Evolutionary conservation across 2,888 invertebrate species (phyloP).

Genomic region (Cephus pulcher): DNA sequence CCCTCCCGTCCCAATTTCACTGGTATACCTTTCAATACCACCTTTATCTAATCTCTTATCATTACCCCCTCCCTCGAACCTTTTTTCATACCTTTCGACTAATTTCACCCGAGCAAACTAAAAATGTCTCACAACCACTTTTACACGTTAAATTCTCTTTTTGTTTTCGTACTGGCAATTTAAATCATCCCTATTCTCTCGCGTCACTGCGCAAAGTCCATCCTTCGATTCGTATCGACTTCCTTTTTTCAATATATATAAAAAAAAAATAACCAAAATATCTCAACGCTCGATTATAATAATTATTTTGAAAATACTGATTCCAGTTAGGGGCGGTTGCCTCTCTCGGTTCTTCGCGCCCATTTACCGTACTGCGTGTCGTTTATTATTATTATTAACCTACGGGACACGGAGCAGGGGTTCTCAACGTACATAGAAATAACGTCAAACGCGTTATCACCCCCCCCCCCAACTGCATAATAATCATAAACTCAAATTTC

Average conservation of each 20-base stretch:
- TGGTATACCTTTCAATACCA: not conserved
- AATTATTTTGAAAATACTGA: conserved; percentile 51
- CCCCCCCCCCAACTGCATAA: not conserved
- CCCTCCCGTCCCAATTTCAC: not conserved
- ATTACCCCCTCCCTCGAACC: too few species aligned
- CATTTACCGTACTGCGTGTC: too few species aligned
- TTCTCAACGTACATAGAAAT: not conserved
- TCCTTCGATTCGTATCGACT: not conserved
- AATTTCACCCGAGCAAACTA: too few species aligned
- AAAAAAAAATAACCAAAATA: not conserved
- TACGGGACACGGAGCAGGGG: not conserved
- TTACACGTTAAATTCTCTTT: too few species aligned
- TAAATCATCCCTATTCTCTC: not conserved
- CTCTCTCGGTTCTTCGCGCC: conserved; percentile 30
- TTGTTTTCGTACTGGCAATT: too few species aligned
- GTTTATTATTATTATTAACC: not conserved
- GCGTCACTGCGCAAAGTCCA: not conserved
- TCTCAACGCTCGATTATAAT: conserved; percentile 30
- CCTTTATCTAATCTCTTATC: not conserved
- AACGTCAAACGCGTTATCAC: not conserved
- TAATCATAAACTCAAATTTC: too few species aligned
- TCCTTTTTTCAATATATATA: not conserved
- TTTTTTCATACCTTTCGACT: too few species aligned
- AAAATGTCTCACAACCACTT: too few species aligned
- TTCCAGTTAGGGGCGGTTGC: conserved; percentile 51